Evolutionary conservation across 2,797 vertebrate genomes (phyloP), one percentile per base, ranked within the genome.

Genomic region (Poliocrania exsul): DNA sequence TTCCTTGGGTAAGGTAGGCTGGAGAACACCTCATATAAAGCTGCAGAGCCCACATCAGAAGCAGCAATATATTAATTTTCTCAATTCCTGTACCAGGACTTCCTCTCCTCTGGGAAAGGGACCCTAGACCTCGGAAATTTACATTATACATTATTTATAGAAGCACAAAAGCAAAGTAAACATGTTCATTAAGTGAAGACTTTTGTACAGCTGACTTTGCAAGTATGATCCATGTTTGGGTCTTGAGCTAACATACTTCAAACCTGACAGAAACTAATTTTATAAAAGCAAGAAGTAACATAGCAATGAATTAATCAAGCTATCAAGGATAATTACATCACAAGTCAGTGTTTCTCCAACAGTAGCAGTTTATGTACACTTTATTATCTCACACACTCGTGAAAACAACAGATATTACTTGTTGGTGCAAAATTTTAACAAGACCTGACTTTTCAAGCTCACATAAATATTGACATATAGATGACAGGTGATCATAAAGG

Each of bases 261-360:
- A 79, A 90, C 31, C 37, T 28, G 65, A 72, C 33, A 91, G 70
- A 91, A 93, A 74, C 24, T 17, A 72, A 83, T 78, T 88, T 94
- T 81, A 74, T 72, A 75, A 88, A 88, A 81, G 66, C 66, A 66
- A 86, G 49, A 67, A 46, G 66, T 16, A 77, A 69, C 31, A 78
- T 84, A 87, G 29, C 28, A 88, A 58, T 26, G 35, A 91, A 83
- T 78, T 78, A 92, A 95, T 72, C n/a, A 74, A 74, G 58, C 25
- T 83, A 72, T 51, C 62, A 60, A 83, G 20, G 33, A 24, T 6
- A 64, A 64, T 69, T 31, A 46, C 16, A 29, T 53, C 70, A 53
- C 44, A 62, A 65, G 31, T n/a, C 67, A 44, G 38, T 1, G 4
- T 56, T 90, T 79, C 44, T 86, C 54, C 37, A 71, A 12, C 46